Percentiles rank a stretch among this genome's conserved stretches.
Conservation (phyloP, 2,888 invertebrate genomes). For the Spisula subtruncata region DNA sequence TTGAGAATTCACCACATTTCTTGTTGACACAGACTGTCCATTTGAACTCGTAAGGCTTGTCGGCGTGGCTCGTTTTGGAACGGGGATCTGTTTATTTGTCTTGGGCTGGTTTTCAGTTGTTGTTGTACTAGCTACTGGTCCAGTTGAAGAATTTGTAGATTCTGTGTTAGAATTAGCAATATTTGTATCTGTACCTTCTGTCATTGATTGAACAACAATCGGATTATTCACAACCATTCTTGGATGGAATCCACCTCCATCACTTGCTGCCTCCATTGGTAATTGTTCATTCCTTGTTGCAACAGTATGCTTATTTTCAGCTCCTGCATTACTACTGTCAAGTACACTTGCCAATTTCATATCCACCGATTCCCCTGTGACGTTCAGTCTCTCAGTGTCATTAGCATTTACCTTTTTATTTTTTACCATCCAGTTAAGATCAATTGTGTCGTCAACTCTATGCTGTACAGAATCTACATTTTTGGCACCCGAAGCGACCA, state of each 20-base stretch:
- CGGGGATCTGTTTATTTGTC: conserved; percentile 30
- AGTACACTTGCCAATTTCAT: not conserved
- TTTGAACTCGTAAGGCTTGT: not conserved
- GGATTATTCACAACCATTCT: not conserved
- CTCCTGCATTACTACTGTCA: not conserved
- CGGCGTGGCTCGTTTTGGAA: conserved; percentile 18
- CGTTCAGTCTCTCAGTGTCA: not conserved
- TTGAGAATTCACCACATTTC: not conserved
- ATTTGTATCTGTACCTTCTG: too few species aligned
- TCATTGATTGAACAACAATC: not conserved
- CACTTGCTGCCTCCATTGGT: not conserved
- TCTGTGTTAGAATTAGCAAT: not conserved
- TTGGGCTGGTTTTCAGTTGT: conserved; percentile 1
- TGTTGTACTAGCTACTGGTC: not conserved
- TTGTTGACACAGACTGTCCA: not conserved
- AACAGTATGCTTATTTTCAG: conserved; percentile 23
- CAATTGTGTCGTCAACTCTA: not conserved
- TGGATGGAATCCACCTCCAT: not conserved
- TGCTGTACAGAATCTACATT: conserved; percentile 22
- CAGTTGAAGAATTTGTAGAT: not conserved
- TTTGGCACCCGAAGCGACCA: conserved; percentile 4
- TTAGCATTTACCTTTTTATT: not conserved
- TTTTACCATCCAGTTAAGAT: not conserved
- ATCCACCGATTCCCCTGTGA: not conserved
- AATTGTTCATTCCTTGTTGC: conserved; percentile 10